Conservation (phyloP, 2,113 vertebrate species). For the Pristiophorus japonicus region DNA sequence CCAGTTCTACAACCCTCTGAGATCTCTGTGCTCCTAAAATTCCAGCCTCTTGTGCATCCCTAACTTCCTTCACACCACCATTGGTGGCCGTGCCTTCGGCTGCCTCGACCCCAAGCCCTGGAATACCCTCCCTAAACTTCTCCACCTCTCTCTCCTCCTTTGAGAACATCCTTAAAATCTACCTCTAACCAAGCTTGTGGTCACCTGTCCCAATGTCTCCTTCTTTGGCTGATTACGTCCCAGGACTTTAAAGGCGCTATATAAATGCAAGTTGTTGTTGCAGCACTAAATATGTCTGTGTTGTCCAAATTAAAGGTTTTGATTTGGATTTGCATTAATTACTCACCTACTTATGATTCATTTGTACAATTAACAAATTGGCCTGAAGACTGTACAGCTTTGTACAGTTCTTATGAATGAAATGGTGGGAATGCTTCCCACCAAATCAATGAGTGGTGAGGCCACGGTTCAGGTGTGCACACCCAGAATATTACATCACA, state of each 20-base stretch:
- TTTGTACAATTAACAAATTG: not conserved
- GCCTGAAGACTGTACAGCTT: not conserved
- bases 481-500: conserved; percentile 13
- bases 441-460: too few relatives aligned
- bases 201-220: not conserved
- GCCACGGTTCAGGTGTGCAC: not conserved
- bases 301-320: not conserved
- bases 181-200: not conserved
- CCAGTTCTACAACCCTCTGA: not conserved
- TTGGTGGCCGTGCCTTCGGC: not conserved
- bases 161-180: not conserved
- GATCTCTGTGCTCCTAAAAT: not conserved
- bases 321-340: not conserved
- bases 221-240: not conserved
- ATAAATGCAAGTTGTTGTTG: not conserved
- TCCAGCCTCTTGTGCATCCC: not conserved
- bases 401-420: conserved; percentile 19
- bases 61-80: not conserved
- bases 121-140: not conserved
- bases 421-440: not conserved
- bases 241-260: not conserved
- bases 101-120: not conserved
- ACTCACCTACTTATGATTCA: not conserved
- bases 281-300: not conserved
- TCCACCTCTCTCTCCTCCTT: not conserved